Evolutionary conservation across 2,113 vertebrate genomes (phyloP), one percentile per base, ranked within the genome.

Genomic region (Nothocercus julius): DNA sequence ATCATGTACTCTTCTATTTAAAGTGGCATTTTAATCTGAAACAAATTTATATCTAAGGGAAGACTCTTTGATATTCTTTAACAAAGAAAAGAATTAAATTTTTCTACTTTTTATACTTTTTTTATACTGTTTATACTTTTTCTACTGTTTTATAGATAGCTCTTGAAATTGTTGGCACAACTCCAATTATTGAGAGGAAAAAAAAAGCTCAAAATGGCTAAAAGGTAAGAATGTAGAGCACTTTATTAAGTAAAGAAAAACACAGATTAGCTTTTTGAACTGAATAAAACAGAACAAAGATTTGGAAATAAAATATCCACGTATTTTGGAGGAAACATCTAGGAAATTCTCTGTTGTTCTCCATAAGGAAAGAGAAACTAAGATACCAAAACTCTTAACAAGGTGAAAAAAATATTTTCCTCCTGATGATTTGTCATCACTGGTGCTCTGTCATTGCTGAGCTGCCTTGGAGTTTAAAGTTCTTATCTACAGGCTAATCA

Each of bases 1-100:
- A 4, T 18, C 42, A 28, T 66, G 49, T 0, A 0, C 62, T 15
- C 8, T 78, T 74, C 17, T 64, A 13, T 68, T 59, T 34, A 64
- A 76, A 91, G 9, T 59, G 19, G 8, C 4, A 3, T 86, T 80
- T 83, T 73, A 77, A 40, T 1, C 49, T 54, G 30, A 81, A 67
- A 63, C 1, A 3, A 27, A 9, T 36, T 74, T 74, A 69, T n/a
- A 7, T 19, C 6, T 82, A 69, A 56, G 17, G 25, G 27, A 78
- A 3, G 6, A 4, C 1, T 11, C 0, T 54, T 85, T 22, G 51
- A 4, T 62, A 13, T 20, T 66, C 63, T 30, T 54, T 54, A 8
- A 1, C 11, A 62, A 67, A 82, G 7, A 75, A 4, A 5, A 62
- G 11, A 1, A n/a, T 77, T 32, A 24, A 44, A 69, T 36, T 36